Evolutionary conservation across 2,797 vertebrate genomes (phyloP), one percentile per base, ranked within the genome.

Genomic region (Xerus rutilus): DNA sequence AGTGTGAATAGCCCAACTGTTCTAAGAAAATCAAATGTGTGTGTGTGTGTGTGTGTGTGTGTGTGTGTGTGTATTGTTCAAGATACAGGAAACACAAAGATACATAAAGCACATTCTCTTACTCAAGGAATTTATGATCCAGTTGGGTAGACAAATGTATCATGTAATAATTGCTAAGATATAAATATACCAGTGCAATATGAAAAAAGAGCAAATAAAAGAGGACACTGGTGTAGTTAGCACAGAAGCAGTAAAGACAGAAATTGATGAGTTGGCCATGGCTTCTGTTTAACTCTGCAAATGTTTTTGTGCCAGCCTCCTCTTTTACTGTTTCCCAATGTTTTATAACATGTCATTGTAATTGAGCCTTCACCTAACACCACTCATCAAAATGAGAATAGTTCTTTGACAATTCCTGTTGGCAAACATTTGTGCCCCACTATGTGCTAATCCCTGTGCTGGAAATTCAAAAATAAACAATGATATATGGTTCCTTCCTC

Each of bases 81-180:
- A 65, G 30, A 10, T 52, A 82, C 7, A 86, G 10, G 64, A 85
- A n/a, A 67, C 67, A 52, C 13, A 90, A 93, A 81, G 43, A 84
- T 83, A 23, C 35, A 76, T 49, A 86, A 95, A 52, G 14, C 21
- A 69, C 21, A 72, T 89, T 88, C 11, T 95, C n/a, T 92, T 88
- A 87, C 52, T 95, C 52, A 86, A 92, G 64, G 14, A 87, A 92
- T 76, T 96, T 92, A 88, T 70, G 81, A 95, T 47, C 54, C 59
- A 88, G 10, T 32, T 95, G 14, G n/a, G 45, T 76, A 88, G 62
- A 82, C 49, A 93, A 92, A 28, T 86, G 5, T 47, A 69, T 93
- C 73, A 85, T 10, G 35, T 81, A 30, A 84, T 45, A 59, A 95
- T 91, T 78, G 18, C n/a, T 95, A 86, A 65, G 70, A 90, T 65